Conservation (phyloP, 1,140 invertebrate genomes). For the Hydropsyche tenuis region DNA sequence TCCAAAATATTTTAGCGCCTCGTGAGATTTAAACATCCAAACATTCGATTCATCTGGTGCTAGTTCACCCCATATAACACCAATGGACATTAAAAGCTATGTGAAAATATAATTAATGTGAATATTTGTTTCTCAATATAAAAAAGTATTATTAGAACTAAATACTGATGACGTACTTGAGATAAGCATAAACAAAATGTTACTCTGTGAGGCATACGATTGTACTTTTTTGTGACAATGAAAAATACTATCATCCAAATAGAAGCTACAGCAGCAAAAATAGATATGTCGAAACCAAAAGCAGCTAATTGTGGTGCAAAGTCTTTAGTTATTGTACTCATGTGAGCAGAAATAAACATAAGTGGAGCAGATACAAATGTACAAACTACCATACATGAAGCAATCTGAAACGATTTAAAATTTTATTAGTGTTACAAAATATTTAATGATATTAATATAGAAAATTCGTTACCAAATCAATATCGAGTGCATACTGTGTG, state of each 20-base stretch:
- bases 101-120: constrained; percentile 48
- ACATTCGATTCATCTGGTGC: constrained; percentile 49
- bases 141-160: not conserved
- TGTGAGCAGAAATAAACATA: constrained; percentile 94
- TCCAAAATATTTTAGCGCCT: constrained; percentile 56
- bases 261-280: constrained; percentile 75
- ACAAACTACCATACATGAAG: constrained; percentile 90
- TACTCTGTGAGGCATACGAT: constrained; percentile 81
- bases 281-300: constrained; percentile 84
- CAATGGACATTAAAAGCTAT: constrained; percentile 59
- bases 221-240: constrained; percentile 76
- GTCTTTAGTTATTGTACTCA: constrained; percentile 81
- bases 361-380: constrained; percentile 93
- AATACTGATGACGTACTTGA: constrained; percentile 68
- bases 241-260: constrained; percentile 83
- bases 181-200: constrained; percentile 79
- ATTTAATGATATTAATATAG: constrained; percentile 3
- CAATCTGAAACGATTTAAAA: constrained; percentile 68
- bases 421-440: constrained; percentile 34
- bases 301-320: constrained; percentile 77
- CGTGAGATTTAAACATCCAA: constrained; percentile 53
- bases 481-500: constrained; percentile 82
- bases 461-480: constrained; percentile 77
- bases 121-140: constrained; percentile 1
- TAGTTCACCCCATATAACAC: constrained; percentile 70